Percentiles rank a stretch among this genome's conserved stretches.
Evolutionary conservation across 2,888 invertebrate genomes (phyloP).

Genomic region (Caenorhabditis parvicauda): DNA sequence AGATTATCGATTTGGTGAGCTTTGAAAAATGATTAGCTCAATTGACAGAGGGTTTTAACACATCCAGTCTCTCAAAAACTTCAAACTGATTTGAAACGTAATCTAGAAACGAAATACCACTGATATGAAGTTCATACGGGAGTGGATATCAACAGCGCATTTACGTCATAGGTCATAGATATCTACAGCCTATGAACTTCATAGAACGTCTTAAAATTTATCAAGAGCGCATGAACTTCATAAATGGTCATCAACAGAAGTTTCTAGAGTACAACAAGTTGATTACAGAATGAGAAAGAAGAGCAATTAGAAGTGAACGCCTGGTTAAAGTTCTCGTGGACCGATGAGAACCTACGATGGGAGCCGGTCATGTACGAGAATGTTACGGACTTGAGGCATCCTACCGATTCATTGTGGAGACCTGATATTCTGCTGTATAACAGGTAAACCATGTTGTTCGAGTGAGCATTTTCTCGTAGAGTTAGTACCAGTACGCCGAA

Average conservation of each 20-base stretch:
- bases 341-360: constrained; percentile 58
- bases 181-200: too few relatives aligned
- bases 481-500: not conserved
- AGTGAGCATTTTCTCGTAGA: not conserved
- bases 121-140: too few relatives aligned
- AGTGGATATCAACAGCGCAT: too few relatives aligned
- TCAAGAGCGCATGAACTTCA: too few relatives aligned
- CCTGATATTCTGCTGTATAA: constrained; percentile 57
- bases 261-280: not conserved
- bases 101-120: too few relatives aligned
- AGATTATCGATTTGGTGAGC: constrained; percentile 56
- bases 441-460: constrained; percentile 28
- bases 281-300: constrained; percentile 52
- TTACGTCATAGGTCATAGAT: too few relatives aligned
- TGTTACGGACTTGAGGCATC: constrained; percentile 49
- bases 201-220: too few relatives aligned
- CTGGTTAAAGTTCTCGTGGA: constrained; percentile 57
- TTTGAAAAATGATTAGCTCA: not conserved
- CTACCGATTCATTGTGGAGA: constrained; percentile 45
- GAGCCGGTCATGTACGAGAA: constrained; percentile 49
- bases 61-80: too few relatives aligned
- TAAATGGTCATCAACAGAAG: not conserved
- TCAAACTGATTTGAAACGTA: constrained; percentile 5
- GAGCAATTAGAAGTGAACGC: constrained; percentile 56
- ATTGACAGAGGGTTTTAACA: not conserved